Evolutionary conservation across 2,797 vertebrate species (phyloP).

Genomic region (Thamnophis elegans): DNA sequence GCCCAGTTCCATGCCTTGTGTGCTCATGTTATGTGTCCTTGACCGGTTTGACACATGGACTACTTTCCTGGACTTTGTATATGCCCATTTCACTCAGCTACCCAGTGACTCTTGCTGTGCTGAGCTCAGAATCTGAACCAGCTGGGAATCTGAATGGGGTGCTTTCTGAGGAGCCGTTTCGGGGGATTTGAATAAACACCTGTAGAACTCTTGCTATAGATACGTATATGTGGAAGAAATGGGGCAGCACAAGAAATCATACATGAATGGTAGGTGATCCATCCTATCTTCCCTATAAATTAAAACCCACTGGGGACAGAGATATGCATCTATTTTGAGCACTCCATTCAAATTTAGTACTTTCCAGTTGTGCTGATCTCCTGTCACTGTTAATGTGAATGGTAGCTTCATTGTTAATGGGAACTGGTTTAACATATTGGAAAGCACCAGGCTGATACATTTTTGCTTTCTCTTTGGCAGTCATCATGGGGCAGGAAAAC

Average conservation of each 20-base stretch:
- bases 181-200: neutral
- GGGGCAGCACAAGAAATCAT: neutral
- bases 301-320: neutral
- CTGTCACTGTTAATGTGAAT: neutral
- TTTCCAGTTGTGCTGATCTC: neutral
- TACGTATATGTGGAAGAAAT: fast-evolving
- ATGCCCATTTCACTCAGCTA: neutral
- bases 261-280: neutral
- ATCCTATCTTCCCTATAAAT: neutral
- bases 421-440: neutral
- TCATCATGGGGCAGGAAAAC: neutral
- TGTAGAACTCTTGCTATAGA: neutral
- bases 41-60: neutral
- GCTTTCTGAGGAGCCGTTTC: neutral
- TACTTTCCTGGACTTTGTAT: neutral
- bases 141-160: neutral
- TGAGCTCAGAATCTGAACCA: too few relatives aligned
- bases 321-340: neutral
- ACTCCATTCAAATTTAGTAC: neutral
- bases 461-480: neutral
- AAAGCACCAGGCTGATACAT: neutral
- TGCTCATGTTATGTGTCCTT: neutral
- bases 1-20: neutral
- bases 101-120: neutral
- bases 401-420: neutral